These are phyloP conservation scores for Cataglyphis albicans DNA, from an alignment of 2,888 invertebrate genomes.

Conservation along the genomic window DNA sequence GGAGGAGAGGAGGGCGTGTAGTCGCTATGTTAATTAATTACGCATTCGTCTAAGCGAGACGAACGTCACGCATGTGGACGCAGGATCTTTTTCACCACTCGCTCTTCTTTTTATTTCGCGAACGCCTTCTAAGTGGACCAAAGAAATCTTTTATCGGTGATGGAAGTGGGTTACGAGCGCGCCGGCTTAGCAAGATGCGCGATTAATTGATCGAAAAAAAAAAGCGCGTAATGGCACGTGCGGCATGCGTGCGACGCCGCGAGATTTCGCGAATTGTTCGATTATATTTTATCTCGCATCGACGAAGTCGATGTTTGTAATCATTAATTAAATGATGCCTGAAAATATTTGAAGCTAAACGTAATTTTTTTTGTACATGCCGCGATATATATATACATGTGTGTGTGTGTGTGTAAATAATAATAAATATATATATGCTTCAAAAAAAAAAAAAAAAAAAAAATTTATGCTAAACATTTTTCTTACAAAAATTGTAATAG, in stretches of 20 bases:
- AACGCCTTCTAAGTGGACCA: conserved; percentile 71
- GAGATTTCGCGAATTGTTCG: neutral
- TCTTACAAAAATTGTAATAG: neutral
- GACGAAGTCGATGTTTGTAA: neutral
- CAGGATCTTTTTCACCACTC: neutral
- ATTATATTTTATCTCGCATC: conserved; percentile 7
- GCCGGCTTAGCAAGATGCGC: conserved; percentile 57
- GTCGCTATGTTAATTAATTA: conserved; percentile 23
- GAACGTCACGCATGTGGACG: neutral
- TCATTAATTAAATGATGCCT: neutral
- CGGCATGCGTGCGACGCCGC: neutral
- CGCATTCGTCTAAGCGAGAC: neutral
- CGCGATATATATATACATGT: neutral
- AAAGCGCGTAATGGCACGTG: conserved; percentile 12
- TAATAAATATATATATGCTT: neutral
- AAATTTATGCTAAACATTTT: neutral
- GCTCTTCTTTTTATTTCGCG: neutral
- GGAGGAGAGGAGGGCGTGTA: neutral
- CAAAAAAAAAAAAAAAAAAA: too few relatives aligned
- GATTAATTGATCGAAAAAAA: conserved; percentile 73
- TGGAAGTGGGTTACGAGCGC: conserved; percentile 72
- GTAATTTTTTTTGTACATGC: neutral
- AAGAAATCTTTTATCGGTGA: conserved; percentile 73
- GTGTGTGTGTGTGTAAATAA: too few relatives aligned
- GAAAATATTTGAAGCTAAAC: neutral